Evolutionary conservation across 2,797 vertebrate genomes (phyloP), one percentile per base, ranked within the genome.

Genomic region (Alectoris magna): DNA sequence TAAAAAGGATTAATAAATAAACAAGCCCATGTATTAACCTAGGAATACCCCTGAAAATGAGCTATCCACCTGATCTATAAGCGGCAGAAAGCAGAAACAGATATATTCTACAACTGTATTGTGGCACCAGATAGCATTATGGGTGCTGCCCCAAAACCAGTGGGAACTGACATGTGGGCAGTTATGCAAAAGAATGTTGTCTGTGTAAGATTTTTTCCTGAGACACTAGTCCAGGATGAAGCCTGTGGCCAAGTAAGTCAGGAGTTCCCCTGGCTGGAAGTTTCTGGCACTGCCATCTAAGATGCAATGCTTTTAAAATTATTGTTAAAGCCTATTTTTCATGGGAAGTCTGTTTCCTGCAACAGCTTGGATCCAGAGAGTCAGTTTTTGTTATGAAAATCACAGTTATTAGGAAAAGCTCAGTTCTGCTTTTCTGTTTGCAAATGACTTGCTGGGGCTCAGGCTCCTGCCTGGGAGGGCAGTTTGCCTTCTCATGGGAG

Each of bases 341-440:
- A 51, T 85, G 48, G 39, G 55, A 69, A 59, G 5, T n/a, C 58
- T 78, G 15, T 92, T 87, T 89, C 36, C 73, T 93, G 67, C 19
- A 38, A 74, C 75, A 67, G 24, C 81, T 60, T 76, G 70, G 36
- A 89, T 56, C 39, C n/a, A 75, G 56, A 16, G 29, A 71, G 29
- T 83, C 49, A 14, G 26, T 78, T 78, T 78, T 17, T 70, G 29
- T 79, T 87, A 66, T 3, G 38, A 91, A 95, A 94, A 81, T 69
- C 59, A 18, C 49, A 56, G 46, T 49, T 64, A 38, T 53, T 68
- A 46, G 88, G 67, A 88, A 91, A 86, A 82, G 58, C 27, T 64
- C 48, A 31, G 64, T 83, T 63, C 51, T 23, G 43, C 79, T 91
- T 92, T 87, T 92, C 36, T 90, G 19, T 85, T 87, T 67, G 58